These are phyloP conservation scores for Lycocerus yunnanus DNA, from an alignment of 2,888 invertebrate genomes.

Conservation along the genomic window DNA sequence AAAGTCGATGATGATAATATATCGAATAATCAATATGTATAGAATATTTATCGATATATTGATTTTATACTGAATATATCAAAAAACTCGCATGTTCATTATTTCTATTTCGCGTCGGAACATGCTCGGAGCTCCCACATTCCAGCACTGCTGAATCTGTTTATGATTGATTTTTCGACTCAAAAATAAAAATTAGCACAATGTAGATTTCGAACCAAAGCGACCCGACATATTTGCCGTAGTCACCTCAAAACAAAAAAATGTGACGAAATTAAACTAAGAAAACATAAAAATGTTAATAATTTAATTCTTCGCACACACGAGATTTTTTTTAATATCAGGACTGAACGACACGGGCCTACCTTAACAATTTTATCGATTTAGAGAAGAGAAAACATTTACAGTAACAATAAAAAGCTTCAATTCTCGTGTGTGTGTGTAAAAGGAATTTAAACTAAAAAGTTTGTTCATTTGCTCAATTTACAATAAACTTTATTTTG, in stretches of 20 bases:
- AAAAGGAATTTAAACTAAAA: not conserved
- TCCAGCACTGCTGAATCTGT: not conserved
- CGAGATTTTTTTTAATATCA: not conserved
- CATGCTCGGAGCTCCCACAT: too few relatives aligned
- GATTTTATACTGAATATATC: too few relatives aligned
- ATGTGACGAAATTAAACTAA: not conserved
- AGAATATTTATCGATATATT: too few relatives aligned
- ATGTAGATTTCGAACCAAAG: not conserved
- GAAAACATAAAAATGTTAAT: not conserved
- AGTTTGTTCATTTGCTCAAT: not conserved
- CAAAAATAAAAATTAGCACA: too few relatives aligned
- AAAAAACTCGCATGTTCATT: too few relatives aligned
- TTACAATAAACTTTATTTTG: not conserved
- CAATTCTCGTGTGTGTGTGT: not conserved
- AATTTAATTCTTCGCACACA: not conserved
- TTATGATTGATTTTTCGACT: not conserved
- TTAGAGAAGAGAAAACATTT: not conserved
- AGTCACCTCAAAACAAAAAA: not conserved
- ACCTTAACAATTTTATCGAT: not conserved
- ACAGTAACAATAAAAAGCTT: not conserved
- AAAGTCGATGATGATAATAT: too few relatives aligned
- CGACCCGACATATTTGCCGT: not conserved
- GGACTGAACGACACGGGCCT: not conserved
- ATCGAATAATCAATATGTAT: too few relatives aligned
- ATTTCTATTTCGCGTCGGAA: too few relatives aligned